Base-by-base conservation (phyloP, 2,113 vertebrate genomes). In the Chinchilla lanigera region DNA sequence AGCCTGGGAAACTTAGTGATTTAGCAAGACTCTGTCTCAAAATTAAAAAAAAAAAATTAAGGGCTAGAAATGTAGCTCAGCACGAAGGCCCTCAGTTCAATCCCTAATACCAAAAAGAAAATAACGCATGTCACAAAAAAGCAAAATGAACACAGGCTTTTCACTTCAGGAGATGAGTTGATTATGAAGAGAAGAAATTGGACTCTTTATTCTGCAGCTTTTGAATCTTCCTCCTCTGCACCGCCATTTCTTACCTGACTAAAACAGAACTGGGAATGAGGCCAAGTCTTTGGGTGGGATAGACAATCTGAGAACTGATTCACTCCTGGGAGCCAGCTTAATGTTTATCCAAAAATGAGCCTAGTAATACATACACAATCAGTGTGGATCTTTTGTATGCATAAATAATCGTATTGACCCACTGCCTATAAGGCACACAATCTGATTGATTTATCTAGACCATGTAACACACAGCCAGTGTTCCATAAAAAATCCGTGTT, bases 141-240 rank as follows among this genome's bases (percentile, higher is more conserved):
- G 12, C 26, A 78, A 80, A 80, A 52, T 7, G 7, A 80, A 80
- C 52, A 80, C 17, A 54, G 77, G 41, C 56, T 94, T 91, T 96
- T 98, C 86, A 63, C 41, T 98, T 98, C 95, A 96, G 91, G 96
- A 98, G 95, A 97, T 97, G 83, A 97, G 92, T 97, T 98, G 94
- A 97, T 98, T 97, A 93, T 92, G 94, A 95, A 98, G 95, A 87
- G 89, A 95, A 98, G 95, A 87, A 35, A 77, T 94, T 96, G 88
- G 75, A 91, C 96, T 83, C 93, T 98, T 98, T 97, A 93, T 98
- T 98, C 90, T 96, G 63, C 85, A 98, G 97, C 93, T 96, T 98
- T 93, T 96, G 97, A 97, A 97, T 97, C 44, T 14, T 96, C 96
- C 75, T 30, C 0, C 95, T 88, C 92, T 98, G 94, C 88, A 90